A percentile compares a stretch with the other conserved stretches of the same genome.
Conservation (phyloP, 2,113 vertebrate genomes). For the Noturus placidus region DNA sequence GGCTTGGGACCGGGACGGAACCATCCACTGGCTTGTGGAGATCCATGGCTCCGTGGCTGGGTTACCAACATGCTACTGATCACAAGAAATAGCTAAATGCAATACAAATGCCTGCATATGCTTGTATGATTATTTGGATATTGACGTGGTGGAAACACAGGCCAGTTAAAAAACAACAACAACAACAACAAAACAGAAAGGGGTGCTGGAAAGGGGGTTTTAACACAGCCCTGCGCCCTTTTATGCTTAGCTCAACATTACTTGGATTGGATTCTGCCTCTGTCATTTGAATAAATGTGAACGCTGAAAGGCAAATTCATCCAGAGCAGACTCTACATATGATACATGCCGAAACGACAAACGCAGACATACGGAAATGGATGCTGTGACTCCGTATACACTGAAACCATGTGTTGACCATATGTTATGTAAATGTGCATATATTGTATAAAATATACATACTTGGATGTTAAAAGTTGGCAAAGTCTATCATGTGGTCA, state of each 20-base stretch:
- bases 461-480: too few relatives aligned
- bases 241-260: neutral
- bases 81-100: neutral
- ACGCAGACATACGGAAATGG: neutral
- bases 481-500: neutral
- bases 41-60: too few relatives aligned
- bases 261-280: neutral
- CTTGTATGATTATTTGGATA: neutral
- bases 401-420: neutral
- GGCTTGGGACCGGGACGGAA: too few relatives aligned
- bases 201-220: neutral
- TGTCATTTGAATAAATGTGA: neutral
- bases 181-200: neutral
- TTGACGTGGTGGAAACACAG: neutral
- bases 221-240: neutral
- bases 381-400: neutral
- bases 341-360: neutral
- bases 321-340: neutral
- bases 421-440: neutral
- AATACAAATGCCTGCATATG: neutral
- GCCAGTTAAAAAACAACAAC: neutral
- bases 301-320: neutral
- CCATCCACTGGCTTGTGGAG: too few relatives aligned
- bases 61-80: neutral
- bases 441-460: neutral